Evolutionary conservation across 2,888 invertebrate species (phyloP).

Genomic region (Synergus gifuensis): DNA sequence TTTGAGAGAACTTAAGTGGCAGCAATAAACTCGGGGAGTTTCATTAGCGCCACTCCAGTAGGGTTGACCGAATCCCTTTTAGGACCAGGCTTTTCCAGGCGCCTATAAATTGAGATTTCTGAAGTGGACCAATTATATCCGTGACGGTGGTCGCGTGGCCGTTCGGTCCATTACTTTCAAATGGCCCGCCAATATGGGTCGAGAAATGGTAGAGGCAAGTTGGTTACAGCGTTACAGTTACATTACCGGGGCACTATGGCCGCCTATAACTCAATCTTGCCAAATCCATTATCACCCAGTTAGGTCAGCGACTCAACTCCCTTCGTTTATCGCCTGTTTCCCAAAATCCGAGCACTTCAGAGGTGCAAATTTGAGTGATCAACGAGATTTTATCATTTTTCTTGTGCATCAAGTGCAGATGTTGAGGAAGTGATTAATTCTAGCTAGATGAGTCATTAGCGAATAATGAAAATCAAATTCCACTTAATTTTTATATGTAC

Average conservation of each 20-base stretch:
- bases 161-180: constrained; percentile 44
- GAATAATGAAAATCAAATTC: no score
- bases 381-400: background rate
- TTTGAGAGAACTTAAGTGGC: background rate
- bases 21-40: constrained; percentile 32
- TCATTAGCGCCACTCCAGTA: constrained; percentile 25
- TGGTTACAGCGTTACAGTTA: background rate
- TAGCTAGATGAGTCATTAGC: no score
- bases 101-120: constrained; percentile 38
- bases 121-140: constrained; percentile 45
- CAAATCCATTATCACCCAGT: constrained; percentile 66
- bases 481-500: no score
- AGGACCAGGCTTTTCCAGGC: constrained; percentile 26
- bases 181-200: constrained; percentile 33
- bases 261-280: constrained; percentile 69
- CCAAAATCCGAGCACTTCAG: background rate
- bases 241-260: constrained; percentile 49
- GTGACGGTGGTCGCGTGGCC: constrained; percentile 42
- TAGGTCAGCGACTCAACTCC: background rate
- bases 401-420: constrained; percentile 3
- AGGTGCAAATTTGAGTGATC: constrained; percentile 15
- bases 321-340: background rate
- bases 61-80: constrained; percentile 36
- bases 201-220: background rate
- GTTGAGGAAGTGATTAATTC: constrained; percentile 14